Conservation (phyloP, 2,113 vertebrate species). For the Tragelaphus buxtoni region DNA sequence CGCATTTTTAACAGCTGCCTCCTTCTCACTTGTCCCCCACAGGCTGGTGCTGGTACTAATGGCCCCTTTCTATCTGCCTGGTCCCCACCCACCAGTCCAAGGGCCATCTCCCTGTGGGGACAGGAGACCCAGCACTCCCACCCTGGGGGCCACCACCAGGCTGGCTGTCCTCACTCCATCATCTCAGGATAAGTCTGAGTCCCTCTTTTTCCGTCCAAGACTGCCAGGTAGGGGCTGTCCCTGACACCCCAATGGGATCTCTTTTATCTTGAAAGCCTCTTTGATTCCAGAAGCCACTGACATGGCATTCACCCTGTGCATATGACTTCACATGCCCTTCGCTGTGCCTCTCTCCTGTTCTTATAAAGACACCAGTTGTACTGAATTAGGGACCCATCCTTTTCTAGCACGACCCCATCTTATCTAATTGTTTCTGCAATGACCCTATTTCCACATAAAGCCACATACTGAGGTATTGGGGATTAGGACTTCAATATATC, state of each 20-base stretch:
- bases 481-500: neutral
- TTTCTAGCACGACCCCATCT: neutral
- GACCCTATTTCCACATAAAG: neutral
- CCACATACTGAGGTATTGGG: neutral
- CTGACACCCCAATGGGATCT: neutral
- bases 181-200: neutral
- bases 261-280: neutral
- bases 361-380: neutral
- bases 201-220: neutral
- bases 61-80: neutral
- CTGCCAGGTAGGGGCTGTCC: neutral
- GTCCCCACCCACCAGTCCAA: neutral
- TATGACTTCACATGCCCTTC: neutral
- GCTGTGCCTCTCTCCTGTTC: neutral
- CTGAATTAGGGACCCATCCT: neutral
- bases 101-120: neutral
- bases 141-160: neutral
- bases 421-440: neutral
- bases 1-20: neutral
- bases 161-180: neutral
- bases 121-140: neutral
- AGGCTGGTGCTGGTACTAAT: neutral
- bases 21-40: rapidly evolving
- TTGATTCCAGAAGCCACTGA: neutral
- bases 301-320: neutral